phyloP scores from a whole-genome alignment of 2,797 vertebrate species.

The Spinibarbus caldwelli region DNA sequence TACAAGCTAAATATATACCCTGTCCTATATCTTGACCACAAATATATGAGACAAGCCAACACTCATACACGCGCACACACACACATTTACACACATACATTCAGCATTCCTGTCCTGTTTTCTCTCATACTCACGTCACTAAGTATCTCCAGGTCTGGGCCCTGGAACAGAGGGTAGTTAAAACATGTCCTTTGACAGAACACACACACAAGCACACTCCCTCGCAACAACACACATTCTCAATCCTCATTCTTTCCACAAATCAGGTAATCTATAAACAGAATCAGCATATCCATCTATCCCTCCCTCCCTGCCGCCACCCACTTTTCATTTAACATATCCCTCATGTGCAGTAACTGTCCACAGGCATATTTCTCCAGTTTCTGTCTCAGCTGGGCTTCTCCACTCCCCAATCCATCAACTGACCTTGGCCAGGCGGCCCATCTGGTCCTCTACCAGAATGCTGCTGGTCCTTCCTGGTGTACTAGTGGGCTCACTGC shows the following conservation, averaged over 20 bases:
- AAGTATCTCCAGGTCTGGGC: slow-evolving; percentile 82
- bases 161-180: slow-evolving; percentile 81
- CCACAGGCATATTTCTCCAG: background rate
- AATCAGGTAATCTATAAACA: slow-evolving; percentile 21
- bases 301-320: slow-evolving; percentile 1
- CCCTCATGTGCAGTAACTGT: slow-evolving; percentile 32
- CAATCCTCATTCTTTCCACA: slow-evolving; percentile 12
- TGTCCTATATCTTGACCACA: slow-evolving; percentile 4
- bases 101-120: slow-evolving; percentile 65
- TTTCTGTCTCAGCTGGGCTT: background rate
- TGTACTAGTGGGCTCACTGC: slow-evolving; percentile 90
- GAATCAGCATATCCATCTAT: slow-evolving; percentile 24
- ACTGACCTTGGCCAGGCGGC: slow-evolving; percentile 93
- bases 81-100: slow-evolving; percentile 53
- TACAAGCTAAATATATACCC: background rate
- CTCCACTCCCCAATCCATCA: slow-evolving; percentile 5
- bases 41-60: slow-evolving; percentile 17
- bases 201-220: slow-evolving; percentile 32
- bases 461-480: slow-evolving; percentile 95
- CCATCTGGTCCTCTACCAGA: slow-evolving; percentile 96
- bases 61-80: background rate
- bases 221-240: slow-evolving; percentile 19
- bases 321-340: slow-evolving; percentile 8
- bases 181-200: slow-evolving; percentile 61
- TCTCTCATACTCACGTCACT: slow-evolving; percentile 81